A percentile compares a stretch with the other conserved stretches of the same genome.
Conservation (phyloP, 2,113 vertebrate genomes). For the Callipepla squamata region DNA sequence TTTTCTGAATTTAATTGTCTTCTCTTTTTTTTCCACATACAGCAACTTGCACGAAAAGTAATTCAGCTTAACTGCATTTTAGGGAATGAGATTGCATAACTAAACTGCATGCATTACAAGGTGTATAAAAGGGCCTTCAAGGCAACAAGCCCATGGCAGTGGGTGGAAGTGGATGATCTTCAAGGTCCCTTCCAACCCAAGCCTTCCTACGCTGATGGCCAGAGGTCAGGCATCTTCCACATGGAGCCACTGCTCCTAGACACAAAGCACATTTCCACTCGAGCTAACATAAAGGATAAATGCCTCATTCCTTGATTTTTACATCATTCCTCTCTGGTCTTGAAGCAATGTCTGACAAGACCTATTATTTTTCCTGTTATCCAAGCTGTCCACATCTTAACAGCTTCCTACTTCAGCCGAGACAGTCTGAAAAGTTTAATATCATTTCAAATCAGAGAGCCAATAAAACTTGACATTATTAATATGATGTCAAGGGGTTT, state of each 20-base stretch:
- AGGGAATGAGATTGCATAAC: not conserved
- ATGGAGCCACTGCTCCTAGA: accelerated
- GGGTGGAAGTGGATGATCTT: not conserved
- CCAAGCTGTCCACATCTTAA: constrained; percentile 62
- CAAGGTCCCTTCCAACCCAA: not conserved
- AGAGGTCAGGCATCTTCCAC: accelerated
- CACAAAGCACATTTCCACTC: accelerated
- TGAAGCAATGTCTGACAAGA: constrained; percentile 23
- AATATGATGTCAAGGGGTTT: constrained; percentile 79
- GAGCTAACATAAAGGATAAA: accelerated
- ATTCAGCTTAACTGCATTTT: not conserved
- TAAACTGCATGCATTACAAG: accelerated
- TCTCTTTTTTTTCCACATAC: not conserved
- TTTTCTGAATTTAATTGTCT: constrained; percentile 39
- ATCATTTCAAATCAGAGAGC: constrained; percentile 79
- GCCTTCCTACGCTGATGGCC: not conserved
- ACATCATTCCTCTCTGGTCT: not conserved
- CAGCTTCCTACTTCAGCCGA: constrained; percentile 70
- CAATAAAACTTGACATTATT: constrained; percentile 82
- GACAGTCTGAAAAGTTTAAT: constrained; percentile 81
- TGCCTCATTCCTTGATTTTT: accelerated
- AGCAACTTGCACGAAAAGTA: not conserved
- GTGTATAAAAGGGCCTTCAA: accelerated
- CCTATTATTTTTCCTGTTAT: constrained; percentile 39
- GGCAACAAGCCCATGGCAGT: not conserved